Conservation (phyloP, 2,888 invertebrate species). For the Euplagia quadripunctaria region DNA sequence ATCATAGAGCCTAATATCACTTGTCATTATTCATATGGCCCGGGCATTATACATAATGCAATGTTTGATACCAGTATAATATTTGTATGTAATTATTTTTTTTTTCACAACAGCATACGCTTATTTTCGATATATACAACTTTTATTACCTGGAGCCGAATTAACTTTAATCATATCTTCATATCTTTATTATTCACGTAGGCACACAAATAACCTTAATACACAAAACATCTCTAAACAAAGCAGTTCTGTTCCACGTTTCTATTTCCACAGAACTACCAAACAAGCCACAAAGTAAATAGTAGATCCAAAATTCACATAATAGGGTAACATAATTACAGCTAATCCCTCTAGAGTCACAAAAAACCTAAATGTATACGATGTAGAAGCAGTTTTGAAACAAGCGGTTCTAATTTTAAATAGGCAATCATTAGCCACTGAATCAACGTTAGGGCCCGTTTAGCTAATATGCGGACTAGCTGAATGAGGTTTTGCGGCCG, state of each 20-base stretch:
- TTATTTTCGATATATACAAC: no score
- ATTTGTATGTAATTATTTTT: no score
- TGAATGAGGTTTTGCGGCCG: conserved; percentile 9
- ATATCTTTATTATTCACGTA: not conserved
- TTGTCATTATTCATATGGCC: no score
- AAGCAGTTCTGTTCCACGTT: conserved; percentile 23
- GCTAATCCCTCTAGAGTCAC: conserved; percentile 33
- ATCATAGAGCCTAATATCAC: no score
- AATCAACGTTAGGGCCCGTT: conserved; percentile 49
- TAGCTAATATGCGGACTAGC: conserved; percentile 33
- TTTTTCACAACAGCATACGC: no score
- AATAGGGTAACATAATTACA: conserved; percentile 39
- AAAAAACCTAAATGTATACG: conserved; percentile 33
- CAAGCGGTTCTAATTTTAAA: conserved; percentile 59
- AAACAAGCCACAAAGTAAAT: conserved; percentile 24
- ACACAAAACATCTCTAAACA: conserved; percentile 18
- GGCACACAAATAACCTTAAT: not conserved
- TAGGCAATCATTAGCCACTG: conserved; percentile 53
- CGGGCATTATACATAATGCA: no score
- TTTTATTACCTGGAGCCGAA: no score
- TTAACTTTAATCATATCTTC: no score
- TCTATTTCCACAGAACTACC: not conserved
- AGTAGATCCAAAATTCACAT: conserved; percentile 37
- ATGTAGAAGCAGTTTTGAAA: conserved; percentile 31
- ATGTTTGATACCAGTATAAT: no score